Evolutionary conservation across 2,113 vertebrate genomes (phyloP).

Genomic region (Takifugu flavidus): DNA sequence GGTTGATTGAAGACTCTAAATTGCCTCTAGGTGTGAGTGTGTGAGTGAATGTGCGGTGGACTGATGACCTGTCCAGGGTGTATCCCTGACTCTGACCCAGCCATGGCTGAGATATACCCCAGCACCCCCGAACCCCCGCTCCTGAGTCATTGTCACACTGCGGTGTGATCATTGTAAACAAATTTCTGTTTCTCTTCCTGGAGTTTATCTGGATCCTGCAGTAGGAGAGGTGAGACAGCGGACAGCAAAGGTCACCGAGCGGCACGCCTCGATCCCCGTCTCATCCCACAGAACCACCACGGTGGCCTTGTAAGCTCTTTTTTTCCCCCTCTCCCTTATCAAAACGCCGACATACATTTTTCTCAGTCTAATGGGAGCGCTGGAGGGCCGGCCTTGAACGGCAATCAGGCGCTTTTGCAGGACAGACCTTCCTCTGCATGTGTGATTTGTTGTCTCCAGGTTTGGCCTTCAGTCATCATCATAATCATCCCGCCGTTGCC

Average conservation of each 20-base stretch:
- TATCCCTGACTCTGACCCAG: no score
- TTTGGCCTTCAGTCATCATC: slow-evolving; percentile 62
- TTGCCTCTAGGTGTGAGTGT: no score
- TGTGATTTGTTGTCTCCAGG: slow-evolving; percentile 64
- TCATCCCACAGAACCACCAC: slow-evolving; percentile 46
- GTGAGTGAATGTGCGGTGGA: no score
- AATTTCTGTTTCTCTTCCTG: slow-evolving; percentile 17
- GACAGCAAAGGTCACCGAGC: slow-evolving; percentile 35
- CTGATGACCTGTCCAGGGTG: no score
- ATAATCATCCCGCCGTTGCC: slow-evolving; percentile 53
- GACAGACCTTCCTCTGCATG: slow-evolving; percentile 52
- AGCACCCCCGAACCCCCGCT: no score
- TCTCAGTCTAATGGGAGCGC: slow-evolving; percentile 42
- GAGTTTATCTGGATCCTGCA: slow-evolving; percentile 18
- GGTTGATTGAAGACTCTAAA: no score
- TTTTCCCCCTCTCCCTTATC: slow-evolving; percentile 48
- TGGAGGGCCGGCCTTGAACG: slow-evolving; percentile 60
- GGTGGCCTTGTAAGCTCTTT: slow-evolving; percentile 39
- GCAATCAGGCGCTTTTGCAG: slow-evolving; percentile 33
- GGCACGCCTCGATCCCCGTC: slow-evolving; percentile 26
- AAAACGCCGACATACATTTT: slow-evolving; percentile 51
- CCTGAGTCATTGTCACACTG: no score
- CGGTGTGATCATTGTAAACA: slow-evolving; percentile 1
- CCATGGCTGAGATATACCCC: no score
- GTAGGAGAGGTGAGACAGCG: slow-evolving; percentile 7